A percentile compares a stretch with the other conserved stretches of the same genome.
These are phyloP conservation scores for Xanthia togata DNA, from an alignment of 2,888 invertebrate genomes.

Conservation along the genomic window DNA sequence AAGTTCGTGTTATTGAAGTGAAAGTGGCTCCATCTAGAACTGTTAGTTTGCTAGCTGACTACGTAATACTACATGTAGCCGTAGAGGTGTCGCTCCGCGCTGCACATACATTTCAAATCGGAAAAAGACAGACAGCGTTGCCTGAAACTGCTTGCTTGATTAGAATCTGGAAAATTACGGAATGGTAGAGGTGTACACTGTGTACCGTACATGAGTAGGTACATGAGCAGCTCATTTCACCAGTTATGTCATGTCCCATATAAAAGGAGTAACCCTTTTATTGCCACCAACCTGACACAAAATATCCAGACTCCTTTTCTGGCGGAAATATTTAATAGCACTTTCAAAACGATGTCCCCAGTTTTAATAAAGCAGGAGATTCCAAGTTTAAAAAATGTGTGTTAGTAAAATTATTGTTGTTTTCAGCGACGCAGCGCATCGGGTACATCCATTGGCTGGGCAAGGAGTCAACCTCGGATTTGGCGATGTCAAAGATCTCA, in stretches of 20 bases:
- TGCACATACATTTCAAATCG: background rate
- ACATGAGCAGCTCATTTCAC: background rate
- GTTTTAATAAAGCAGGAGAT: background rate
- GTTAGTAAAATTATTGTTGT: background rate
- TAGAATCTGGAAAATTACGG: background rate
- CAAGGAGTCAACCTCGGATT: slow-evolving; percentile 99
- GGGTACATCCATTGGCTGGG: slow-evolving; percentile 98
- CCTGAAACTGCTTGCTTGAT: background rate
- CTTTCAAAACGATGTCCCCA: background rate
- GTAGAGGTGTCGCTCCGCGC: slow-evolving; percentile 9
- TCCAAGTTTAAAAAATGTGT: background rate
- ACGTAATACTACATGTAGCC: background rate
- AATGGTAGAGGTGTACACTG: too few relatives aligned
- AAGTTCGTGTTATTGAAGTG: background rate
- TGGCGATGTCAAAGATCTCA: slow-evolving; percentile 96
- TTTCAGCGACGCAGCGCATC: slow-evolving; percentile 95
- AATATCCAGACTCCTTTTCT: background rate
- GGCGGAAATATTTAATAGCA: background rate
- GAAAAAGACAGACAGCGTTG: background rate
- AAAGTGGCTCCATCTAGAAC: slow-evolving; percentile 24
- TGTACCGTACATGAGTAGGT: background rate
- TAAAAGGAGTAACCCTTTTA: background rate
- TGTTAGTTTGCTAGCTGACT: background rate
- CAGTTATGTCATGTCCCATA: background rate
- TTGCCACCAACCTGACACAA: background rate